Evolutionary conservation across 2,888 invertebrate genomes (phyloP), one percentile per base, ranked within the genome.

Genomic region (Drosophila kanekoi): DNA sequence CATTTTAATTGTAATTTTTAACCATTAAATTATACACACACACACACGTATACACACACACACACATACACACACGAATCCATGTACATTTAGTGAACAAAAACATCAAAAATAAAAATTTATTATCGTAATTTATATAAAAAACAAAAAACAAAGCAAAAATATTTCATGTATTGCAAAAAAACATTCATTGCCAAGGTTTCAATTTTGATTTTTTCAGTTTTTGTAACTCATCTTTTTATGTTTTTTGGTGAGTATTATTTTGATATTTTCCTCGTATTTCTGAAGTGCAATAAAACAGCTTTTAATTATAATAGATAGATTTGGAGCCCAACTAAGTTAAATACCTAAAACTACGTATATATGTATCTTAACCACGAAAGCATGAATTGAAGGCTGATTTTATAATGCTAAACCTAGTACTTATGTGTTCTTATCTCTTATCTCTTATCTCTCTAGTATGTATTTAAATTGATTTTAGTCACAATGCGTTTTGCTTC

Each of bases 41-140:
- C 69, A 64, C 69, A 66, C 38, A 69, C 64, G 72, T 67, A 64
- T 69, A 66, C 38, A 72, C 45, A 64, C 45, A 54, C 20, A 63
- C 40, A 68, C 45, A 62, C 47, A 69, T 40, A 52, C 52, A 68
- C 47, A 76, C 71, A 78, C 77, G 52, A 75, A 73, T 72, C 68
- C 77, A 81, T 84, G 87, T 85, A 87, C 67, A 87, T 86, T 81
- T 81, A 87, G 69, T 32, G 32, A 81, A 71, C 66, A 81, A 82
- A 71, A 67, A 67, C 73, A 74, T 70, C 35, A 74, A 76, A 74
- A 79, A 70, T n/a, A n/a, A 81, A 77, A 81, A 72, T 65, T 71
- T 74, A 79, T 79, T 78, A 79, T 69, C 74, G 78, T 84, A 73
- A 84, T 77, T 85, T 82, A 82, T 83, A 81, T 52, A 80, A 52